Evolutionary conservation across 2,888 invertebrate genomes (phyloP).

Genomic region (Dorcus parallelipipedus): DNA sequence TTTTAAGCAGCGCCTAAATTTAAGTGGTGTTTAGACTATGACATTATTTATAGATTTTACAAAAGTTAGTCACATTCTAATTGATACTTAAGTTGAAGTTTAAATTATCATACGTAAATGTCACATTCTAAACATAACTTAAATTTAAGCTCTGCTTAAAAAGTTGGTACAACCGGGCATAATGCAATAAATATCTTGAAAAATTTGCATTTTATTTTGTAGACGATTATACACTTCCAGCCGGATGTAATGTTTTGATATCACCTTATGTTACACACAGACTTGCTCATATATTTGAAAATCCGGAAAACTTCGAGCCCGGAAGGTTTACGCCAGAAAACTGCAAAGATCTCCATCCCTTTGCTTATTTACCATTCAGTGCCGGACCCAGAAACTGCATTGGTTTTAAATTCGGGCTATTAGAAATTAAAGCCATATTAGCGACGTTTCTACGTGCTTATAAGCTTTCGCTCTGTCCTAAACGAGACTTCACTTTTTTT

Average conservation of each 20-base stretch:
- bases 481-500: slow-evolving; percentile 50
- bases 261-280: slow-evolving; percentile 55
- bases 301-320: slow-evolving; percentile 63
- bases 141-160: too few species aligned
- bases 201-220: slow-evolving; percentile 37
- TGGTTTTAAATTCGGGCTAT: slow-evolving; percentile 34
- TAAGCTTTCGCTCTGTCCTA: slow-evolving; percentile 39
- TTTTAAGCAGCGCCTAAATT: too few species aligned
- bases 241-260: slow-evolving; percentile 17
- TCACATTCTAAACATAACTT: too few species aligned
- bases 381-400: slow-evolving; percentile 73
- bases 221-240: slow-evolving; percentile 17
- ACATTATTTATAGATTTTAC: too few species aligned
- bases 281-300: slow-evolving; percentile 58
- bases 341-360: slow-evolving; percentile 67
- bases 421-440: slow-evolving; percentile 16
- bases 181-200: background rate
- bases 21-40: too few species aligned
- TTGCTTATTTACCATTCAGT: slow-evolving; percentile 71
- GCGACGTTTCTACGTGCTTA: slow-evolving; percentile 10
- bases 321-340: slow-evolving; percentile 53
- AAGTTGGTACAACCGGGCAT: too few species aligned
- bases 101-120: too few species aligned
- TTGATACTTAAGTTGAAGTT: too few species aligned
- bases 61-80: too few species aligned